Evolutionary conservation across 2,797 vertebrate species (phyloP).

Genomic region (Sebastiscus albofasciatus): DNA sequence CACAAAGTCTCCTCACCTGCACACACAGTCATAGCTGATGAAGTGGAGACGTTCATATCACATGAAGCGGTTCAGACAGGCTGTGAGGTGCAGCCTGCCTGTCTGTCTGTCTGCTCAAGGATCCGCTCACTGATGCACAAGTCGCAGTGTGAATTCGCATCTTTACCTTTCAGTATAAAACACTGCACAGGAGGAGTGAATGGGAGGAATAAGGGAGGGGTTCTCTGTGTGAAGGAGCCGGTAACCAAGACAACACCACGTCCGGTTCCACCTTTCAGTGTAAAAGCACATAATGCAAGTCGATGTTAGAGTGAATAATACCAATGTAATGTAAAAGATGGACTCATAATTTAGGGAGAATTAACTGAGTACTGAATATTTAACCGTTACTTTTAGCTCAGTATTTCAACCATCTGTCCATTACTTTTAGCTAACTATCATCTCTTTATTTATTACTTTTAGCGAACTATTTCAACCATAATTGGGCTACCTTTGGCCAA

Average conservation of each 20-base stretch:
- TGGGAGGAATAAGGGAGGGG: conserved; percentile 62
- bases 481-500: too few relatives aligned
- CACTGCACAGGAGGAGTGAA: conserved; percentile 56
- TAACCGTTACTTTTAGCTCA: background rate
- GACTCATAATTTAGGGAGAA: background rate
- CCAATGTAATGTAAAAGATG: accelerated
- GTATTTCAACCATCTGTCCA: background rate
- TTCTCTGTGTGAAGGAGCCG: conserved; percentile 26
- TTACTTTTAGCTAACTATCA: background rate
- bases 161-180: conserved; percentile 46
- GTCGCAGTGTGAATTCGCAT: conserved; percentile 43
- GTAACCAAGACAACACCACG: accelerated
- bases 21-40: background rate
- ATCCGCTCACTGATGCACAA: conserved; percentile 20
- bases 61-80: background rate
- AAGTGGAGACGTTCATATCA: background rate
- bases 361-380: background rate
- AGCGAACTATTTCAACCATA: too few relatives aligned
- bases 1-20: conserved; percentile 67
- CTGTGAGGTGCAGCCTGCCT: conserved; percentile 3
- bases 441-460: too few relatives aligned
- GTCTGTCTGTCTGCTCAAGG: background rate
- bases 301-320: accelerated
- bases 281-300: background rate
- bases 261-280: conserved; percentile 26